Evolutionary conservation across 64 coral and sea anemone genomes (phyloP).

Genomic region (Orbicella faveolata): DNA sequence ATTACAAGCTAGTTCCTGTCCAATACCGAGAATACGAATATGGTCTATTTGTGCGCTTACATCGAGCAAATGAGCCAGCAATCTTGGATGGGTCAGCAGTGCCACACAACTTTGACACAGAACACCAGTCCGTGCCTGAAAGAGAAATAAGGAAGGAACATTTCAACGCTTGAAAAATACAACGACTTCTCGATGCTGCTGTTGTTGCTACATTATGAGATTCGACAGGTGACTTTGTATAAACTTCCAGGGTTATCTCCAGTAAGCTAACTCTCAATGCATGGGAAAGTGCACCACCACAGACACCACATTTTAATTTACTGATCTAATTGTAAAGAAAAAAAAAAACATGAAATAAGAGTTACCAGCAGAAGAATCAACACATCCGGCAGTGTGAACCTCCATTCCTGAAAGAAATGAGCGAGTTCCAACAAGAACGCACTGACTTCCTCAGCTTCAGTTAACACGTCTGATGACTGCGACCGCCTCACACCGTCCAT

Average conservation of each 20-base stretch:
- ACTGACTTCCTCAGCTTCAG: slow-evolving; percentile 85
- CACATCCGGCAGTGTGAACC: slow-evolving; percentile 83
- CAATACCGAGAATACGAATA: background rate
- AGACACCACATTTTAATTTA: background rate
- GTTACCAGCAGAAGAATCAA: slow-evolving; percentile 61
- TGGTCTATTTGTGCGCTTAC: slow-evolving; percentile 16
- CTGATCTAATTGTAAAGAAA: too few species aligned
- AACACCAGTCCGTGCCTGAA: slow-evolving; percentile 65
- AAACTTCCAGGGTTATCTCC: too few species aligned
- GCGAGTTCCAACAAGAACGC: slow-evolving; percentile 83
- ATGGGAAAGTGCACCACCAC: background rate
- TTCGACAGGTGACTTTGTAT: too few species aligned
- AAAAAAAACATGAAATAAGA: background rate
- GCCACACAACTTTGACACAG: slow-evolving; percentile 92
- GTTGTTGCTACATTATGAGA: background rate
- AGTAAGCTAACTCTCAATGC: too few species aligned
- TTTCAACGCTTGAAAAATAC: background rate
- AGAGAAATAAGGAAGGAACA: background rate
- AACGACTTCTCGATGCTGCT: too few species aligned
- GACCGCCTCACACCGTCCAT: slow-evolving; percentile 71
- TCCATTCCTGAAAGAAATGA: slow-evolving; percentile 84
- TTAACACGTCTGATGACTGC: slow-evolving; percentile 56
- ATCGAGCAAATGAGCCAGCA: slow-evolving; percentile 94
- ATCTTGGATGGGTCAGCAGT: slow-evolving; percentile 78
- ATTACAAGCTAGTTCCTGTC: too few species aligned